Conservation (phyloP, 37 sponge, comb jelly and placozoan genomes). For the Spongilla lacustris region DNA sequence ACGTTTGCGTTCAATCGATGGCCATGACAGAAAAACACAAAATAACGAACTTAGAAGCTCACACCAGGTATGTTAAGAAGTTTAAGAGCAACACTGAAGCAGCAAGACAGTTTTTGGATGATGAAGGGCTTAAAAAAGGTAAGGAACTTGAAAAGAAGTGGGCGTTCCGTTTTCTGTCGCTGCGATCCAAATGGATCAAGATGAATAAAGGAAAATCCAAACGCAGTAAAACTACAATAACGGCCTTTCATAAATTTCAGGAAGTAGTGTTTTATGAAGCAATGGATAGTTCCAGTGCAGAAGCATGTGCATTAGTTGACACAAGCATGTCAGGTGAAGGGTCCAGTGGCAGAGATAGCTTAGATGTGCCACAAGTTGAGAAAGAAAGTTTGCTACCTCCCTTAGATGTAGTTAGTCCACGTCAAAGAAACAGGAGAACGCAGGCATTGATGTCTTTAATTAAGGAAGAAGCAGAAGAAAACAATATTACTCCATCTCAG, state of each 20-base stretch:
- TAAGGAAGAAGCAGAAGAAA: not conserved
- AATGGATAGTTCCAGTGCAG: slow-evolving; percentile 1
- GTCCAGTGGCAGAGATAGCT: not conserved
- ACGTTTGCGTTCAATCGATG: not conserved
- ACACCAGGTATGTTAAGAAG: not conserved
- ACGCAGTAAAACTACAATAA: not conserved
- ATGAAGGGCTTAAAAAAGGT: slow-evolving; percentile 1
- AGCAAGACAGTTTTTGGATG: not conserved
- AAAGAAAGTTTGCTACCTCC: not conserved
- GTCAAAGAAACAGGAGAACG: not conserved
- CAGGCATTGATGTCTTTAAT: not conserved
- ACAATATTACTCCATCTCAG: not conserved
- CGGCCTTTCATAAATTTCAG: not conserved
- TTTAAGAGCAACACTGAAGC: not conserved
- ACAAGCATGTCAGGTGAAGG: slow-evolving; percentile 1
- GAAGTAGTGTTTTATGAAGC: not conserved
- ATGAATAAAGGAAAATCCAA: not conserved
- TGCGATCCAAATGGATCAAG: slow-evolving; percentile 1
- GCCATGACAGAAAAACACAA: not conserved
- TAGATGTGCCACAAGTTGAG: not conserved
- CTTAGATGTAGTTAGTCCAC: not conserved
- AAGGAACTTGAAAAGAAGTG: not conserved
- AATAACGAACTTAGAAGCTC: not conserved
- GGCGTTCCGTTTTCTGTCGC: not conserved
- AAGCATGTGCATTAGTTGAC: not conserved